Conservation (phyloP, 2,888 invertebrate species). For the Agriopis marginaria region DNA sequence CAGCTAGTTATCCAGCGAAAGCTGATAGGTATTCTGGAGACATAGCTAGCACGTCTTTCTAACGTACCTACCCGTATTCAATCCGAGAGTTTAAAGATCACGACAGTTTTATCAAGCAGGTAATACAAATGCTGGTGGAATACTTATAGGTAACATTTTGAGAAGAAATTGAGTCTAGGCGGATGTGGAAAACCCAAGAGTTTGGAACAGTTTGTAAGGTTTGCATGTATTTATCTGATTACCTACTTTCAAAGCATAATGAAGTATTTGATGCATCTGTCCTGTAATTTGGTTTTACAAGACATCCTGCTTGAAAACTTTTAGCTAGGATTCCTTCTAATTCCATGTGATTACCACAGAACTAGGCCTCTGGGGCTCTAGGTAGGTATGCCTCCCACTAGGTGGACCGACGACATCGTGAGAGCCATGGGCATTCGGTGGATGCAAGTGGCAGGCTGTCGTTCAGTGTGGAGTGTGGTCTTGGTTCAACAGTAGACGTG, state of each 20-base stretch:
- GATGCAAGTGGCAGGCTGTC: no score
- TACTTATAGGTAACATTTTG: slow-evolving; percentile 24
- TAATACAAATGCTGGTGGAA: slow-evolving; percentile 30
- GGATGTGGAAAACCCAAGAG: slow-evolving; percentile 14
- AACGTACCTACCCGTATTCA: slow-evolving; percentile 48
- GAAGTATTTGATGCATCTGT: not conserved
- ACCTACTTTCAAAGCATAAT: not conserved
- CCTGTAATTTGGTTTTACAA: no score
- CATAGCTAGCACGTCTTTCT: slow-evolving; percentile 35
- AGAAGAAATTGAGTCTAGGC: slow-evolving; percentile 34
- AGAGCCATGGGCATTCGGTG: no score
- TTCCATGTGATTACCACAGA: no score
- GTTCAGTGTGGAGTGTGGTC: no score
- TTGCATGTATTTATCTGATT: not conserved
- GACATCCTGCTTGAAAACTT: no score
- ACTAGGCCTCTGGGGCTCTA: no score
- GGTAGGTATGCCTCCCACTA: no score
- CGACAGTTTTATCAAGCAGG: slow-evolving; percentile 50
- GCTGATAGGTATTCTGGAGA: slow-evolving; percentile 43
- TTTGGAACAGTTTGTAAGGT: not conserved
- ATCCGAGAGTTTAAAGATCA: slow-evolving; percentile 56
- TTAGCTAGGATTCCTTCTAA: no score
- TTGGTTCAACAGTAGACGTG: no score
- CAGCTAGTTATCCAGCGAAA: slow-evolving; percentile 39
- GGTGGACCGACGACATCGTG: no score